Base-by-base conservation (phyloP, 2,888 invertebrate species). In the Spisula solida region DNA sequence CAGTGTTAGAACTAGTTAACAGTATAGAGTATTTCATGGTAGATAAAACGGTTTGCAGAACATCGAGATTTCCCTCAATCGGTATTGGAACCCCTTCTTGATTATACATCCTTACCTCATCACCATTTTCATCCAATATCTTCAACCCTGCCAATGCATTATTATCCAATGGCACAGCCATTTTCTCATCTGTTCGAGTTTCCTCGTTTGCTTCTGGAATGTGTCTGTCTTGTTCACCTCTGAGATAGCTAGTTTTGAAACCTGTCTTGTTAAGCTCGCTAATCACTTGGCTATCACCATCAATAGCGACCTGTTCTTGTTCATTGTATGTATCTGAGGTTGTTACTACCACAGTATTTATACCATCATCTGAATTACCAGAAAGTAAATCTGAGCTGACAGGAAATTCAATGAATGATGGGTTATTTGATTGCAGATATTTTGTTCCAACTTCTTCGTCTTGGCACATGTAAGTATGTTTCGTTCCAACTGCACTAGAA, bases 361-460 rank as follows among this genome's bases (percentile, higher is more conserved):
- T 5, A 66, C 56, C 18, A 56, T 4, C n/a, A n/a, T 56, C 20
- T 56, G 56, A 20, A 56, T 56, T 20, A 20, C 25, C 60, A 12
- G 60, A 6, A 66, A 66, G n/a, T 66, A 66, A 25, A 66, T 25
- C n/a, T 66, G 25, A 25, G 25, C 25, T 66, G n/a, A 12, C 60
- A 25, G n/a, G 60, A 20, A 66, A n/a, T 66, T 66, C 60, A 25
- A 66, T 25, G 25, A 66, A 12, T 81, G 84, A 70, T 34, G 81
- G 60, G 16, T 75, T 84, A 41, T 88, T 70, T 31, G 88, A 51
- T 8, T 81, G 16, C 5, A 56, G 88, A 31, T 56, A 31, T 60
- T 84, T 66, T 34, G 80, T 81, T 34, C 84, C 81, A 66, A 25
- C 25, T 47, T 79, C 16, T 66, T 87, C 87, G 82, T 85, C 82